A percentile compares a stretch with the other conserved stretches of the same genome.
phyloP scores from a whole-genome alignment of 1,140 invertebrate species.

The Lethrus apterus region DNA sequence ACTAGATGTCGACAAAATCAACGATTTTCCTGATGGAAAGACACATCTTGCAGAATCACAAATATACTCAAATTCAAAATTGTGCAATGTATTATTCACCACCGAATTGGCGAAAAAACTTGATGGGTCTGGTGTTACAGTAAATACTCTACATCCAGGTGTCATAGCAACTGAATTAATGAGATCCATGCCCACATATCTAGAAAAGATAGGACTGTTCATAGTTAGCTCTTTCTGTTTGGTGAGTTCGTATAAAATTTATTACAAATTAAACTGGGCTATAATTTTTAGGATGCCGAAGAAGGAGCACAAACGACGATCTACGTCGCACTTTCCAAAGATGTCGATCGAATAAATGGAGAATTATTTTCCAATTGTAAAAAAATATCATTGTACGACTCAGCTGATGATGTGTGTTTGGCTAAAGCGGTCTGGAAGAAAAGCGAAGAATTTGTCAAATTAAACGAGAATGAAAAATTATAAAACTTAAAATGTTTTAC shows the following conservation, averaged over 20 bases:
- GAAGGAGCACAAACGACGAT: conserved; percentile 77
- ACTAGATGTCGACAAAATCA: conserved; percentile 67
- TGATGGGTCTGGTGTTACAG: conserved; percentile 64
- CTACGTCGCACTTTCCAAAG: conserved; percentile 65
- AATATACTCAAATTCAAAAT: conserved; percentile 41
- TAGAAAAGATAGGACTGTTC: too few relatives aligned
- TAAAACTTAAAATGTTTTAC: conserved; percentile 15
- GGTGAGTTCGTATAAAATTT: too few relatives aligned
- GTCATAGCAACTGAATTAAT: conserved; percentile 35
- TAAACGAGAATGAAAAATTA: conserved; percentile 4
- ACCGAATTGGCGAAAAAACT: conserved; percentile 67
- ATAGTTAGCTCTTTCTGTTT: too few relatives aligned
- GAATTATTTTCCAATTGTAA: conserved; percentile 21
- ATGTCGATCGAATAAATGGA: conserved; percentile 44
- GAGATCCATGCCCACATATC: neutral
- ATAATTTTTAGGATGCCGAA: conserved; percentile 61
- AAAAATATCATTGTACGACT: conserved; percentile 14
- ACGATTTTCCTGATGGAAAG: conserved; percentile 31
- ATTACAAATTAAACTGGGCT: too few relatives aligned
- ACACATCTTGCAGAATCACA: neutral
- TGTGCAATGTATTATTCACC: conserved; percentile 68
- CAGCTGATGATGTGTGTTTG: conserved; percentile 16
- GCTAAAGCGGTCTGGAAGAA: conserved; percentile 20
- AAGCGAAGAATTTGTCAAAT: conserved; percentile 19
- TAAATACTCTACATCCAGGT: conserved; percentile 77